Base-by-base conservation (phyloP, 2,888 invertebrate genomes). In the Cataglyphis altisquamis region DNA sequence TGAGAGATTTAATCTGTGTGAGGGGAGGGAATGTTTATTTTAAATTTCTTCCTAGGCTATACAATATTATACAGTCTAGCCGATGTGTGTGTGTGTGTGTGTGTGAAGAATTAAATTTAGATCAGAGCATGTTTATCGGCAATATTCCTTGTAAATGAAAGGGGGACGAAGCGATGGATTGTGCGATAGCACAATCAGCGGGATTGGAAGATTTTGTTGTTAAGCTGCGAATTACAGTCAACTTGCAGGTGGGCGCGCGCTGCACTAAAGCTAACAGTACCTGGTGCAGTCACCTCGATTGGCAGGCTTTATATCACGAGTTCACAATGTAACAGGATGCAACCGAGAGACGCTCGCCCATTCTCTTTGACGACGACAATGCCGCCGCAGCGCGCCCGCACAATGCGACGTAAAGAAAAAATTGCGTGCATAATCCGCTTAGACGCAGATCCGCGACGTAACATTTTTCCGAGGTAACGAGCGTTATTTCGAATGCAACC, bases 201-300 rank as follows among this genome's bases (percentile, higher is more conserved):
- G 67, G 82, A 84, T 85, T 85, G 77, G 81, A 86, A 87, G 84
- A 86, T 84, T 85, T 74, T 82, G 84, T 88, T 83, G 83, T 85
- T 87, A 80, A 70, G 80, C 66, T 82, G 64, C 64, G 67, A 83
- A 86, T 88, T 89, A 89, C 88, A 86, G 90, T 90, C 89, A 90
- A 68, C 86, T 82, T 73, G 66, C 78, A 64, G 66, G 36, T 72
- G 62, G 77, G 63, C 80, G 25, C 25, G 78, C 73, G 60, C 67
- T 48, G 82, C 84, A 84, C 72, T 72, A 86, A 89, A 87, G 80
- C 86, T 92, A 92, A 92, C 92, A 90, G 92, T 91, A 91, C 89
- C 89, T 85, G 77, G 84, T 82, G 82, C 86, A 73, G 72, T 75
- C 84, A 74, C 41, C 86, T 72, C 83, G 81, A 85, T 89, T 82